These are phyloP conservation scores for Tokudaia muenninki DNA, from an alignment of 2,797 vertebrate species.

Conservation along the genomic window DNA sequence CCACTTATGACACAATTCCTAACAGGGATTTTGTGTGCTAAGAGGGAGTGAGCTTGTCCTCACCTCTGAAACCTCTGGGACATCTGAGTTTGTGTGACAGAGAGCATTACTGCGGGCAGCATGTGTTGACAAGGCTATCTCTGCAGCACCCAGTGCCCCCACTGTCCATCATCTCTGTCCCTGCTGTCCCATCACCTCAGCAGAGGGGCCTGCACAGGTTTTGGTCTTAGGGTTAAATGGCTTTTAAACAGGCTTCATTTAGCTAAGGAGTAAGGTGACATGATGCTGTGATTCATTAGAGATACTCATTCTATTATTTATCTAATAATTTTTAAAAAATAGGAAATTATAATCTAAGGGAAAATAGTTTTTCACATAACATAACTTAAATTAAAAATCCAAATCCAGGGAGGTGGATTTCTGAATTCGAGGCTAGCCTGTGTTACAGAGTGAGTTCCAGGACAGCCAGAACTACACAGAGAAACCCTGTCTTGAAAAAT, in stretches of 20 bases:
- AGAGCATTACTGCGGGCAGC: not conserved
- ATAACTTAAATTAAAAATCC: too few species aligned
- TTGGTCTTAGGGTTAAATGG: not conserved
- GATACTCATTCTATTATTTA: not conserved
- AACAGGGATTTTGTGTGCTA: not conserved
- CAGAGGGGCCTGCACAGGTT: rapidly evolving
- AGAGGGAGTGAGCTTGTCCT: not conserved
- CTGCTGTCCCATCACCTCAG: not conserved
- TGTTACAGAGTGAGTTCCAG: too few species aligned
- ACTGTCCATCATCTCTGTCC: not conserved
- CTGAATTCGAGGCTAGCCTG: too few species aligned
- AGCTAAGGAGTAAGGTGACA: not conserved
- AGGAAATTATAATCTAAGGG: too few species aligned
- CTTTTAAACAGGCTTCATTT: not conserved
- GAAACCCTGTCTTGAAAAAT: too few species aligned
- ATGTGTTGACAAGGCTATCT: not conserved
- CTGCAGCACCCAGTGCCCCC: not conserved
- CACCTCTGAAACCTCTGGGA: not conserved
- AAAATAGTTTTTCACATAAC: too few species aligned
- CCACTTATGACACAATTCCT: not conserved
- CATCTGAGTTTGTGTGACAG: not conserved
- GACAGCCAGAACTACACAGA: too few species aligned
- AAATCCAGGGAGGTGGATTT: too few species aligned
- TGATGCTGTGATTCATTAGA: not conserved
- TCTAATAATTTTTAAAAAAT: not conserved